Evolutionary conservation across 2,113 vertebrate species (phyloP).

Genomic region (Electrona antarctica): DNA sequence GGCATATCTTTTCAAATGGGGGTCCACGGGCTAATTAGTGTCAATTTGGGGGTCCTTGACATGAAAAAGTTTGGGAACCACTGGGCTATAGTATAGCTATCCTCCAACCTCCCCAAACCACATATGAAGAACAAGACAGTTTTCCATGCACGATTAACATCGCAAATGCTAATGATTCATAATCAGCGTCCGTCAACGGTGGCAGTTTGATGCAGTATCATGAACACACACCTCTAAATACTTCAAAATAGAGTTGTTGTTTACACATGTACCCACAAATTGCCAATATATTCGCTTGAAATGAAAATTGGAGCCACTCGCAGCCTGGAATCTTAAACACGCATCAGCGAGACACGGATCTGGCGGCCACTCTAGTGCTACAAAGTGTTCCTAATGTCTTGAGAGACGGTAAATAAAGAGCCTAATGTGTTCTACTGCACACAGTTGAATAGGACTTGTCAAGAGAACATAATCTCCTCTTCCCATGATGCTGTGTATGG

Average conservation of each 20-base stretch:
- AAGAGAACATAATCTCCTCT: constrained; percentile 62
- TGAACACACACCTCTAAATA: constrained; percentile 43
- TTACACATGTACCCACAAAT: constrained; percentile 55
- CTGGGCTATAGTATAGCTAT: constrained; percentile 38
- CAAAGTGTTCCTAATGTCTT: constrained; percentile 64
- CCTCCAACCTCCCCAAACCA: constrained; percentile 6
- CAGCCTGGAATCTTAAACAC: constrained; percentile 40
- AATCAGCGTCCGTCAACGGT: constrained; percentile 51
- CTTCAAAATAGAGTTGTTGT: constrained; percentile 54
- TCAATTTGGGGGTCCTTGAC: too few species aligned
- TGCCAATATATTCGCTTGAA: constrained; percentile 46
- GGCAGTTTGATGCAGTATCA: constrained; percentile 49
- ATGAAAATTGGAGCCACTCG: constrained; percentile 50
- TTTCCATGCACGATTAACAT: constrained; percentile 50
- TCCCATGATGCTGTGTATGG: constrained; percentile 49
- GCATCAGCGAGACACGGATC: constrained; percentile 34
- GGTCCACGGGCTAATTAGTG: too few species aligned
- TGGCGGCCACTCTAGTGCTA: constrained; percentile 39
- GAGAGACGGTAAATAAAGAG: constrained; percentile 64
- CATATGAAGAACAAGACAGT: constrained; percentile 39
- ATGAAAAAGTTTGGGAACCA: too few species aligned
- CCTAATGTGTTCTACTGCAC: constrained; percentile 57
- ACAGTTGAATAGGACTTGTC: constrained; percentile 69
- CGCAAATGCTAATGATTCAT: constrained; percentile 45
- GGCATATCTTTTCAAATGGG: too few species aligned